These are phyloP conservation scores for Stenichneumon culpator DNA, from an alignment of 2,888 invertebrate genomes.

Conservation along the genomic window DNA sequence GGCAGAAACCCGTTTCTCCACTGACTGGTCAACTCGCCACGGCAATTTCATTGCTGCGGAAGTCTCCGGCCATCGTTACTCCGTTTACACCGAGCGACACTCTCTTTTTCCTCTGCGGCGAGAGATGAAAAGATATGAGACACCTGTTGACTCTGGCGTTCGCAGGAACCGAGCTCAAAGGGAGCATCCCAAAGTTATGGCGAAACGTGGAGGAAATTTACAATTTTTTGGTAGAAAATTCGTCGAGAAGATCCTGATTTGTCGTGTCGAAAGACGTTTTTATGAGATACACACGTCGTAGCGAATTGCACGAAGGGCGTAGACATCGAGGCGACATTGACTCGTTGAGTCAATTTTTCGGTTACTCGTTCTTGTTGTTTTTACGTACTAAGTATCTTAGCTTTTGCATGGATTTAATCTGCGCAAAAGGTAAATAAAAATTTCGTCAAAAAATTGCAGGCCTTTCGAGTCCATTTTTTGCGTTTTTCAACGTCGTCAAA, in stretches of 20 bases:
- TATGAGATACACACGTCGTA: no score
- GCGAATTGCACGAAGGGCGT: no score
- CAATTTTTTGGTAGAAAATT: not conserved
- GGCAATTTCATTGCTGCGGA: not conserved
- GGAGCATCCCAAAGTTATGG: not conserved
- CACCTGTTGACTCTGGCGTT: not conserved
- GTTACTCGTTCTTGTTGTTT: not conserved
- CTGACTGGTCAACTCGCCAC: not conserved
- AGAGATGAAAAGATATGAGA: not conserved
- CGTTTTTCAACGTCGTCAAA: no score
- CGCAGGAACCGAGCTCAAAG: not conserved
- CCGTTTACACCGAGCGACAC: not conserved
- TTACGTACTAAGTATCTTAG: not conserved
- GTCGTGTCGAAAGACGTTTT: not conserved
- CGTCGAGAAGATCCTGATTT: not conserved
- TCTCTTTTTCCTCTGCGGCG: not conserved
- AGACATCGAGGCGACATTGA: no score
- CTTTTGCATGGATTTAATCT: not conserved
- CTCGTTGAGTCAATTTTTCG: not conserved
- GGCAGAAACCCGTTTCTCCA: not conserved
- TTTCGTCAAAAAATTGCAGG: no score
- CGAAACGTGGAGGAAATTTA: not conserved
- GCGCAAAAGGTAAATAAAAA: no score
- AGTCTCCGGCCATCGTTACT: not conserved
- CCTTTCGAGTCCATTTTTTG: no score